These are phyloP conservation scores for Acrocephalus arundinaceus DNA, from an alignment of 2,113 vertebrate genomes.

Conservation along the genomic window DNA sequence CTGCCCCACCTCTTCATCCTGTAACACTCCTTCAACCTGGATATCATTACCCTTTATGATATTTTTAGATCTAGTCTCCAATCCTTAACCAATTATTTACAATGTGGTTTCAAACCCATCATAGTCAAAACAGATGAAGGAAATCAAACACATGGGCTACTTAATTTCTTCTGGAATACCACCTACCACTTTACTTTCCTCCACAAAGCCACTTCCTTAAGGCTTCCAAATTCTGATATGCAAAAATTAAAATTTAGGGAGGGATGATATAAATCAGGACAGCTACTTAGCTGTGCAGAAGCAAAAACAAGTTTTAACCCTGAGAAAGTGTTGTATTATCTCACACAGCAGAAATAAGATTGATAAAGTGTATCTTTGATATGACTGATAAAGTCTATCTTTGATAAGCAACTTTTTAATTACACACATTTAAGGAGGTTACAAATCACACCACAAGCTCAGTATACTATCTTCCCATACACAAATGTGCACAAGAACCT, in stretches of 20 bases:
- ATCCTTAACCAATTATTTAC: not conserved
- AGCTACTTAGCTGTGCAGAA: not conserved
- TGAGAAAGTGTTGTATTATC: not conserved
- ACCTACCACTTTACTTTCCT: not conserved
- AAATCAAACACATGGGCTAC: not conserved
- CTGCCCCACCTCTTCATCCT: not conserved
- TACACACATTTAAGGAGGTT: not conserved
- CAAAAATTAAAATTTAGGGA: not conserved
- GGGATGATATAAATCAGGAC: not conserved
- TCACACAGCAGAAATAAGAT: not conserved
- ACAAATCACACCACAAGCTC: not conserved
- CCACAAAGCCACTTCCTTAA: not conserved
- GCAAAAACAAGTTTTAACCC: not conserved
- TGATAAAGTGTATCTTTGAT: not conserved
- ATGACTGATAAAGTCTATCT: not conserved
- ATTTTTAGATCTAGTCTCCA: not conserved
- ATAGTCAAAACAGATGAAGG: not conserved
- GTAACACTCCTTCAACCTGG: not conserved
- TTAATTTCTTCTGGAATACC: not conserved
- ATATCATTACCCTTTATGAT: not conserved
- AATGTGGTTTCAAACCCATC: not conserved
- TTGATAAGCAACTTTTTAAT: not conserved
- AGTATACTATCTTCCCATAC: not conserved
- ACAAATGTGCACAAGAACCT: not conserved
- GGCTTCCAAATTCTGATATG: not conserved